Evolutionary conservation across 2,888 invertebrate species (phyloP), one percentile per base, ranked within the genome.

Genomic region (Stomorhina lunata): DNA sequence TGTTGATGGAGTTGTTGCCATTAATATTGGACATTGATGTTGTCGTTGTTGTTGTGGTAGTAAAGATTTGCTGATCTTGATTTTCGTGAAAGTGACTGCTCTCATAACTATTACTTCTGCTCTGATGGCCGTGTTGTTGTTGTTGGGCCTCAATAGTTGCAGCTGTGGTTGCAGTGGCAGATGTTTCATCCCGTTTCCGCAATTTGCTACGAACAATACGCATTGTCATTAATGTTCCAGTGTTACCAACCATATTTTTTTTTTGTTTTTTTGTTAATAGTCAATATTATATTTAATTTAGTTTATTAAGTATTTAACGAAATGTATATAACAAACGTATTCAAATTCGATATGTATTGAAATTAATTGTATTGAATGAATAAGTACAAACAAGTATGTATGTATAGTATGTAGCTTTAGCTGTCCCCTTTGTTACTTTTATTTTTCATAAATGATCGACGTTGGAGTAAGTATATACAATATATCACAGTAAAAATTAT

Each of bases 201-300:
- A 96, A 93, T 93, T 96, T 96, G 92, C 96, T 96, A 94, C 96
- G 96, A 92, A 96, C 96, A 94, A 96, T 95, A 92, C 96, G 96
- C 92, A 96, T 95, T 92, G 96, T 95, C 92, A 95, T 95, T 94
- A 96, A 94, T 91, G 95, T 95, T 92, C 95, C 95, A 92, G 95
- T 95, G 92, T 94, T 95, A 92, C 96, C 96, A 92, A 96, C 96
- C 96, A 96, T 96, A 84, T 84, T 61, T 40, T 57, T 76, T 22
- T 29, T 50, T 40, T 15, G 5, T 22, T 55, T 34, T 20, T 66
- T 37, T 75, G 27, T 81, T 50, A 37, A 63, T 75, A 80, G 50
- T 61, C 68, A 69, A 83, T 15, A 10, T 29, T 27, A 45, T 25
- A 6, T 37, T 29, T 37, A 48, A n/a, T n/a, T n/a, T n/a, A n/a